Evolutionary conservation across 1,140 invertebrate genomes (phyloP).

Genomic region (Procambarus clarkii): DNA sequence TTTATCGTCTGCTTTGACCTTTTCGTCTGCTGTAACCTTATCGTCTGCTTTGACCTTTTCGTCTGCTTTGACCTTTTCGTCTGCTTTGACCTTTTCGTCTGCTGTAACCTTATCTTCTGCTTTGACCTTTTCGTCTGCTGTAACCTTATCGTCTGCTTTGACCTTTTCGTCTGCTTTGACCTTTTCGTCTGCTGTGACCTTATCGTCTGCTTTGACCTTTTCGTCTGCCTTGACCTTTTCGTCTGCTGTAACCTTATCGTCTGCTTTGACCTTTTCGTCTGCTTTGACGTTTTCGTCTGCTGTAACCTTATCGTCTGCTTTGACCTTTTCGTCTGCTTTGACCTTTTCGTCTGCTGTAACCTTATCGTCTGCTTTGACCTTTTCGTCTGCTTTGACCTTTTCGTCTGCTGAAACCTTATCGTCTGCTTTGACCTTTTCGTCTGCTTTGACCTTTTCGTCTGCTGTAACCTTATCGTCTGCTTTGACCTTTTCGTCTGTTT

Average conservation of each 20-base stretch:
- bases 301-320: not conserved
- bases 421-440: not conserved
- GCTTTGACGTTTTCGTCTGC: not conserved
- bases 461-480: not conserved
- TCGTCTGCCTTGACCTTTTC: not conserved
- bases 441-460: not conserved
- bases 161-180: not conserved
- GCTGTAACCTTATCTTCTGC: not conserved
- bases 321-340: not conserved
- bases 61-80: not conserved
- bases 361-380: not conserved
- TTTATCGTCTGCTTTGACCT: too few species aligned
- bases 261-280: too few species aligned
- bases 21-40: not conserved
- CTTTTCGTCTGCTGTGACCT: not conserved
- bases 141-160: not conserved
- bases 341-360: not conserved
- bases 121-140: conserved; percentile 2
- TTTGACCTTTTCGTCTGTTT: not conserved
- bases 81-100: not conserved
- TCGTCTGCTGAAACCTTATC: not conserved
- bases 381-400: not conserved
- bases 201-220: not conserved
- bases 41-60: not conserved
- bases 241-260: too few species aligned